Conservation (phyloP, 2,888 invertebrate genomes). For the Lagria hirta region DNA sequence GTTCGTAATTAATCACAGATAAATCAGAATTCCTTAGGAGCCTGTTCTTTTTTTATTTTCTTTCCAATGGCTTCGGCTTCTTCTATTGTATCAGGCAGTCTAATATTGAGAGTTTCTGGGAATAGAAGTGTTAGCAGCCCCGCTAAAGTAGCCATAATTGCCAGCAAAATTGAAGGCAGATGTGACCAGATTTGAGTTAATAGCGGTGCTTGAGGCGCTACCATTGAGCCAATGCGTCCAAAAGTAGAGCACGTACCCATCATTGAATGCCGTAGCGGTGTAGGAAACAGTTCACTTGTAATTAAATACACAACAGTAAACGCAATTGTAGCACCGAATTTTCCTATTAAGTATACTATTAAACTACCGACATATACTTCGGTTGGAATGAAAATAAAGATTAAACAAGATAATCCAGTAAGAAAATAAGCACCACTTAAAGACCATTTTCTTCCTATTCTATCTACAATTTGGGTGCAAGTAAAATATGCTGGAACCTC, state of each 20-base stretch:
- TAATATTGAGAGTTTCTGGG: constrained; percentile 69
- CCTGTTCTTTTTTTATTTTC: not conserved
- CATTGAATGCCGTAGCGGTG: constrained; percentile 62
- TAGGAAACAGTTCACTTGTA: constrained; percentile 70
- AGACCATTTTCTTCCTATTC: constrained; percentile 65
- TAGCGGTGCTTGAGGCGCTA: constrained; percentile 70
- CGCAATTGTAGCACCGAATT: constrained; percentile 66
- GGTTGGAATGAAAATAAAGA: constrained; percentile 62
- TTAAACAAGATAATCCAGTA: constrained; percentile 63
- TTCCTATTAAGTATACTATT: constrained; percentile 62
- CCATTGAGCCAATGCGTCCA: constrained; percentile 65
- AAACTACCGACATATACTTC: no score
- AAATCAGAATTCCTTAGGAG: constrained; percentile 8
- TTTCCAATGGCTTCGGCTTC: constrained; percentile 63
- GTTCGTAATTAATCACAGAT: constrained; percentile 16
- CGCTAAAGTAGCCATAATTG: constrained; percentile 62
- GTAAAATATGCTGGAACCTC: constrained; percentile 74
- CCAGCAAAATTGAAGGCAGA: constrained; percentile 67
- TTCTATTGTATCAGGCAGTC: constrained; percentile 67
- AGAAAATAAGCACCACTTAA: constrained; percentile 63
- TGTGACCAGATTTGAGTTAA: constrained; percentile 48
- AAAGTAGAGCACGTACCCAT: constrained; percentile 67
- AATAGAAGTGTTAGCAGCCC: constrained; percentile 63
- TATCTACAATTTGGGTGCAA: constrained; percentile 66
- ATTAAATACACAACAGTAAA: constrained; percentile 68